Evolutionary conservation across 2,113 vertebrate genomes (phyloP).

Genomic region (Alosa alosa): DNA sequence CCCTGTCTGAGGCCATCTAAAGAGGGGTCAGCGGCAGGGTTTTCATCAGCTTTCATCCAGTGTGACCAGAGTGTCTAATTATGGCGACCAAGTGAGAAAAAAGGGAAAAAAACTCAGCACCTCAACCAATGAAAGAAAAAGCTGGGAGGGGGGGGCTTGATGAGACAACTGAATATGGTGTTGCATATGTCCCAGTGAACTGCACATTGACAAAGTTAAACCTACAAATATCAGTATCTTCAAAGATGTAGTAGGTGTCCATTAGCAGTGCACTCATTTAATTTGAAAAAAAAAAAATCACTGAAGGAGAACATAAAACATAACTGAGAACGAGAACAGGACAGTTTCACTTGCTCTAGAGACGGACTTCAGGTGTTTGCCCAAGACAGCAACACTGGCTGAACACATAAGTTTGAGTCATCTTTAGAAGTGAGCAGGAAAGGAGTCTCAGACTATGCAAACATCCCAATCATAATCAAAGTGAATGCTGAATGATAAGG

Average conservation of each 20-base stretch:
- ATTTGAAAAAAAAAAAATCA: neutral
- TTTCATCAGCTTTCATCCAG: conserved; percentile 8
- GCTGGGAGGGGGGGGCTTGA: neutral
- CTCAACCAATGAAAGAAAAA: neutral
- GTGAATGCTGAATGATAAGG: neutral
- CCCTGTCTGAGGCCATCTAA: neutral
- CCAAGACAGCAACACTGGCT: neutral
- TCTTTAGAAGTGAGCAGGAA: neutral
- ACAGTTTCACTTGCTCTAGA: neutral
- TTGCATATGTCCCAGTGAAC: neutral
- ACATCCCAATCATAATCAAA: neutral
- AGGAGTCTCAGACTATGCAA: neutral
- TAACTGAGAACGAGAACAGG: neutral
- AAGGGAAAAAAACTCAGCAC: neutral
- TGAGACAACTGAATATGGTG: neutral
- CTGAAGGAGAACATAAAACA: neutral
- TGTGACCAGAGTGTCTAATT: conserved; percentile 8
- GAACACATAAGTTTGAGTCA: neutral
- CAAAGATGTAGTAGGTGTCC: too few relatives aligned
- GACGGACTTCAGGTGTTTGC: neutral
- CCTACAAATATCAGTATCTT: too few relatives aligned
- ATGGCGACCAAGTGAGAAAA: neutral
- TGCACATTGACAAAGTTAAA: neutral
- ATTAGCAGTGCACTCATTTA: neutral
- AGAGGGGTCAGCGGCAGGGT: conserved; percentile 5